Base-by-base conservation (phyloP, 2,797 vertebrate species). In the Odontamblyopus rebecca region DNA sequence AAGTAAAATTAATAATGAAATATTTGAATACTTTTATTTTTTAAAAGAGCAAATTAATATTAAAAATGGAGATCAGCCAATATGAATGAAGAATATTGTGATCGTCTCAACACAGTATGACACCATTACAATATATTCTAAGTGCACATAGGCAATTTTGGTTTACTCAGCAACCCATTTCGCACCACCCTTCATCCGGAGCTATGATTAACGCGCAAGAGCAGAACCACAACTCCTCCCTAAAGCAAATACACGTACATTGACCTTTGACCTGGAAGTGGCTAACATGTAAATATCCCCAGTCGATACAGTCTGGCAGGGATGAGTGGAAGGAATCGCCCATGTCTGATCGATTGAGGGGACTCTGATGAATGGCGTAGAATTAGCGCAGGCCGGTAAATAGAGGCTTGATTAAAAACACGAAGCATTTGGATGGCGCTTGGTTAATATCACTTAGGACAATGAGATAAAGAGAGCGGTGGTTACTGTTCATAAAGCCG, bases 391-490 rank as follows among this genome's bases (percentile, higher is more conserved):
- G 75, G 72, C 71, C 72, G 41, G 76, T 82, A 83, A 87, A 86
- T 32, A 26, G 71, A 80, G 61, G 81, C 83, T 85, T 88, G 78
- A 91, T 90, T 90, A 85, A 89, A 48, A 70, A 70, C 74, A 74
- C 74, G 60, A 56, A 78, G 80, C 72, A 70, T 78, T 78, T 68
- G 70, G 68, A 74, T 81, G 72, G 68, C 30, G 57, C 79, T 88
- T 82, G 77, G 88, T 85, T 90, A 77, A 88, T 87, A 88, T 85
- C 84, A 90, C 89, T 90, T 90, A 89, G 82, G 82, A 72, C 54
- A 74, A 77, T 68, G 79, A 80, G 72, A 84, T 70, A 75, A 59
- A 82, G 85, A 71, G 76, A 71, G 76, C 75, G 78, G 75, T 61
- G 80, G 82, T 80, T 82, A 80, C 77, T 76, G 72, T 77, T 88